Evolutionary conservation across 2,888 invertebrate species (phyloP).

Genomic region (Trichopoda pennipes): DNA sequence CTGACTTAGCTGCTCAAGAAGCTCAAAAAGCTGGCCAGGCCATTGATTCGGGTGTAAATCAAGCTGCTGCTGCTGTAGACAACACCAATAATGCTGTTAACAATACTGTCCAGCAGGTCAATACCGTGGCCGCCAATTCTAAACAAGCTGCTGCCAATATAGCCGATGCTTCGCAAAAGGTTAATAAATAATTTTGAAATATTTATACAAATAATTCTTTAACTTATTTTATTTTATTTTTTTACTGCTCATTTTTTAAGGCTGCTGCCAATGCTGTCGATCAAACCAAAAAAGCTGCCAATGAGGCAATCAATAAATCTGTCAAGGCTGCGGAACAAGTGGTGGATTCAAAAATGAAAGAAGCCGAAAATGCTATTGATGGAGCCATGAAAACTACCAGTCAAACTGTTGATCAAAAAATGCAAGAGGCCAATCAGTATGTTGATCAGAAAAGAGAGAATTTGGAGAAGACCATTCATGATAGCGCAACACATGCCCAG

Average conservation of each 20-base stretch:
- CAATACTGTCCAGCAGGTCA: constrained; percentile 75
- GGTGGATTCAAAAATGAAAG: constrained; percentile 81
- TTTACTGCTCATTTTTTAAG: constrained; percentile 60
- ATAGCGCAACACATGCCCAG: constrained; percentile 77
- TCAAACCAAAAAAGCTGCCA: constrained; percentile 81
- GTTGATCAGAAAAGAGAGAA: constrained; percentile 83
- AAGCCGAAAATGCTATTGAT: constrained; percentile 82
- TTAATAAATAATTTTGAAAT: constrained; percentile 37
- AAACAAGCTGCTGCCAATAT: constrained; percentile 79
- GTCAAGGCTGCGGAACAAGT: constrained; percentile 81
- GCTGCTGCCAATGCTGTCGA: constrained; percentile 81
- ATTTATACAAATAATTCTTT: neutral
- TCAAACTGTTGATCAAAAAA: constrained; percentile 83
- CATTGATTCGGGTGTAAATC: constrained; percentile 77
- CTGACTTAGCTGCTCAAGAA: constrained; percentile 77
- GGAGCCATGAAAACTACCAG: constrained; percentile 83
- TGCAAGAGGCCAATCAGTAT: constrained; percentile 85
- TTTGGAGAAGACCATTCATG: constrained; percentile 79
- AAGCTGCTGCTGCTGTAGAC: constrained; percentile 75
- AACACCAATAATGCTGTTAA: constrained; percentile 76
- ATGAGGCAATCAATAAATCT: constrained; percentile 81
- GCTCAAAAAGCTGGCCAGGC: constrained; percentile 79
- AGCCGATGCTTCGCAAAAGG: constrained; percentile 78
- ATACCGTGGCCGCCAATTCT: constrained; percentile 76
- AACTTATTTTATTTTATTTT: neutral